These are phyloP conservation scores for Ellobius talpinus DNA, from an alignment of 2,113 vertebrate genomes.

Conservation along the genomic window DNA sequence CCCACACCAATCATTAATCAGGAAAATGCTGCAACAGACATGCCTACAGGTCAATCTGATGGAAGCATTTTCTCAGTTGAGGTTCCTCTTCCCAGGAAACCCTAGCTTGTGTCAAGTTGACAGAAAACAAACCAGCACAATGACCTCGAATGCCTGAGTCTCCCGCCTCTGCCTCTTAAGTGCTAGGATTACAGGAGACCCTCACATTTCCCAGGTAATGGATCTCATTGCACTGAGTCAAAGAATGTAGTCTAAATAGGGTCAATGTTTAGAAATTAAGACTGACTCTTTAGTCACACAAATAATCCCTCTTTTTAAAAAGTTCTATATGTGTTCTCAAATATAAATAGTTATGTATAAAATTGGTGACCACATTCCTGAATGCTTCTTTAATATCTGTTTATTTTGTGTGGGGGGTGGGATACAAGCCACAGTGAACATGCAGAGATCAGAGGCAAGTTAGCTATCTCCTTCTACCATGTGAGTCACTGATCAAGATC, in stretches of 20 bases:
- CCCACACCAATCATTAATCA: neutral
- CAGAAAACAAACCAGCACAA: no score
- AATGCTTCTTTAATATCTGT: neutral
- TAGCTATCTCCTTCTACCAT: neutral
- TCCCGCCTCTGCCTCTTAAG: neutral
- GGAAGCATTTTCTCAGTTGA: neutral
- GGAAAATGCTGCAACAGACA: neutral
- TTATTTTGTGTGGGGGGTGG: neutral
- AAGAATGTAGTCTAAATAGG: neutral
- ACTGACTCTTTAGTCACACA: neutral
- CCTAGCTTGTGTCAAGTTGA: neutral
- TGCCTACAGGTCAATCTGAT: neutral
- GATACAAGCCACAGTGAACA: no score
- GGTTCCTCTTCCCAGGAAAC: neutral
- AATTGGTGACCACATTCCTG: constrained; percentile 13
- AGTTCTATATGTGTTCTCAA: neutral
- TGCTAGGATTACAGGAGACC: neutral
- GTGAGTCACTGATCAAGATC: neutral
- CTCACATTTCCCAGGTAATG: neutral
- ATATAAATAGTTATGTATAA: constrained; percentile 17
- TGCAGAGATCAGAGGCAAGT: neutral
- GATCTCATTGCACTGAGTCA: neutral
- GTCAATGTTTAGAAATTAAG: constrained; percentile 30
- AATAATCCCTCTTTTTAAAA: constrained; percentile 21
- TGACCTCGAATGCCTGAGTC: neutral